A percentile compares a stretch with the other conserved stretches of the same genome.
Evolutionary conservation across 1,140 invertebrate genomes (phyloP).

Genomic region (Hyles euphorbiae): DNA sequence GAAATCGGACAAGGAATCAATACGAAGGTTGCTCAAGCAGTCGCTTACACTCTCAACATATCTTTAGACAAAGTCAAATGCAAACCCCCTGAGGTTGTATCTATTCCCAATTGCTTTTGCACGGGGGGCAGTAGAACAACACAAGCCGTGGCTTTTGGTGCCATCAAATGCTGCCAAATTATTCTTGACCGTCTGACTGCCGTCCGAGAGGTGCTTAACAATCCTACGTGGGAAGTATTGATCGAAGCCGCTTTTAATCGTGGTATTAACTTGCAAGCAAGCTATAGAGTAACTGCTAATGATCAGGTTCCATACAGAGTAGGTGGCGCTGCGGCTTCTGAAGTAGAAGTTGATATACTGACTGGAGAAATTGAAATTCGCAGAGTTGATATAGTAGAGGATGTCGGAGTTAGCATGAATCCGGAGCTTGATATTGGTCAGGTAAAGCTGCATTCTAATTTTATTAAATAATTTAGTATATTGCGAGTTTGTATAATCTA

Average conservation of each 20-base stretch:
- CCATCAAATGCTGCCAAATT: slow-evolving; percentile 80
- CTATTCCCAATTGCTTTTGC: slow-evolving; percentile 76
- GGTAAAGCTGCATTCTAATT: slow-evolving; percentile 42
- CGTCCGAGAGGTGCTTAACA: slow-evolving; percentile 72
- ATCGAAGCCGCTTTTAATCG: slow-evolving; percentile 73
- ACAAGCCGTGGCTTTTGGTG: slow-evolving; percentile 72
- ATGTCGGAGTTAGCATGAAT: slow-evolving; percentile 84
- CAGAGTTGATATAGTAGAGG: slow-evolving; percentile 86
- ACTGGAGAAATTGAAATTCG: slow-evolving; percentile 84
- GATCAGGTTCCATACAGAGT: slow-evolving; percentile 77
- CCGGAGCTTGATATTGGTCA: slow-evolving; percentile 90
- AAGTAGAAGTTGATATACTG: slow-evolving; percentile 86
- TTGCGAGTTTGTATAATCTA: too few relatives aligned
- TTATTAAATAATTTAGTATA: too few relatives aligned
- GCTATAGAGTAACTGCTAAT: slow-evolving; percentile 76
- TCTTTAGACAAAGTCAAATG: slow-evolving; percentile 80
- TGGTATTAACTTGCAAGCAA: slow-evolving; percentile 79
- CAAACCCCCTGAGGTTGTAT: slow-evolving; percentile 79
- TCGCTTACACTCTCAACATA: slow-evolving; percentile 82
- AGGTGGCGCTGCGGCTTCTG: slow-evolving; percentile 78
- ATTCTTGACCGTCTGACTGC: slow-evolving; percentile 78
- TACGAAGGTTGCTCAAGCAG: slow-evolving; percentile 84
- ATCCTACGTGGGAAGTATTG: slow-evolving; percentile 79
- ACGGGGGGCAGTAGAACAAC: slow-evolving; percentile 79
- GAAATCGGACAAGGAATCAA: slow-evolving; percentile 92